These are phyloP conservation scores for Motacilla alba DNA, from an alignment of 2,113 vertebrate genomes.

Conservation along the genomic window DNA sequence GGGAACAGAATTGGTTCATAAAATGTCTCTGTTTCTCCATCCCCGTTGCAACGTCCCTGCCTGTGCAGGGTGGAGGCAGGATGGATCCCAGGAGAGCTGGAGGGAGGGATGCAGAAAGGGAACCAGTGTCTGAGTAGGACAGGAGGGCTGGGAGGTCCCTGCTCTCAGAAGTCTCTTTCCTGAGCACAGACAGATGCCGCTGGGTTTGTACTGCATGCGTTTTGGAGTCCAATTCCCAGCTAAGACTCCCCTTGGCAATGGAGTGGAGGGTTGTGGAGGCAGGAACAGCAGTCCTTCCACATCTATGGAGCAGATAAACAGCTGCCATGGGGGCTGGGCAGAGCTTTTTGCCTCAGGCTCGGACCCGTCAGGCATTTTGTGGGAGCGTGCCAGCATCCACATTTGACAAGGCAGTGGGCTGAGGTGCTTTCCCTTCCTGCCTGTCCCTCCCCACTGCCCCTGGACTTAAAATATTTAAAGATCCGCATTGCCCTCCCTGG, in stretches of 20 bases:
- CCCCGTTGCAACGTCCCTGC: background rate
- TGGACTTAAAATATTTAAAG: background rate
- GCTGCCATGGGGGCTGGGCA: slow-evolving; percentile 19
- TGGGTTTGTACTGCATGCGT: background rate
- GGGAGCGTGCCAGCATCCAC: background rate
- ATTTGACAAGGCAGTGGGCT: background rate
- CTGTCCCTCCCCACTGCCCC: background rate
- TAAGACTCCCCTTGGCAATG: background rate
- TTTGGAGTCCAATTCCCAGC: slow-evolving; percentile 20
- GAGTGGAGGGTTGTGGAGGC: background rate
- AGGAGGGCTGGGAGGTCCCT: slow-evolving; percentile 32
- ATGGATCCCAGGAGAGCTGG: background rate
- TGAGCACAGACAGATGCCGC: background rate
- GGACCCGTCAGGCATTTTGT: background rate
- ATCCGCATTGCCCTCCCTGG: rapidly evolving
- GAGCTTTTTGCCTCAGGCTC: slow-evolving; percentile 30
- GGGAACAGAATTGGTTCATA: background rate
- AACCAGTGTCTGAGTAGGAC: background rate
- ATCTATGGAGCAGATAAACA: background rate
- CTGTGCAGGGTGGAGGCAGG: background rate
- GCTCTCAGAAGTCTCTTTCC: background rate
- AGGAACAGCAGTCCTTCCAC: background rate
- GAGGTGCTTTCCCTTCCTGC: background rate
- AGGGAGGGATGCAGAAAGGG: background rate
- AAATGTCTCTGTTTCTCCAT: background rate